Evolutionary conservation across 2,113 vertebrate species (phyloP).

Genomic region (Amblyornis subalaris): DNA sequence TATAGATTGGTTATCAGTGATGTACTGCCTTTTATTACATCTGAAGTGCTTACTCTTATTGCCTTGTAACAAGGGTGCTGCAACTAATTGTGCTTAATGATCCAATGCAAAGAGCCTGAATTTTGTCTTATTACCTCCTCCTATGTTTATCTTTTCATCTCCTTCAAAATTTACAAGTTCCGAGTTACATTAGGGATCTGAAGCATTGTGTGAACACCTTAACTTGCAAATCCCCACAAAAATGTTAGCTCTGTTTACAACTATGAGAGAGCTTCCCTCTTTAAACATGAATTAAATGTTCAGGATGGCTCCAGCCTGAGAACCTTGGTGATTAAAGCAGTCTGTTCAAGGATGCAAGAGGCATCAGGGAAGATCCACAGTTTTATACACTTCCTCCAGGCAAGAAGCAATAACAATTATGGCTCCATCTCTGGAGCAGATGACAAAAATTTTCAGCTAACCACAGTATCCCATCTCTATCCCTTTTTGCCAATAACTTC

Average conservation of each 20-base stretch:
- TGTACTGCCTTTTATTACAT: slow-evolving; percentile 20
- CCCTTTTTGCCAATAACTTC: not conserved
- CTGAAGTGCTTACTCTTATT: slow-evolving; percentile 28
- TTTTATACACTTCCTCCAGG: not conserved
- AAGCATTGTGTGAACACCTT: not conserved
- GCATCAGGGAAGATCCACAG: not conserved
- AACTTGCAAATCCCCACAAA: not conserved
- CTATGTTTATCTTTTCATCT: not conserved
- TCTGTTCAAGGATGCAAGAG: not conserved
- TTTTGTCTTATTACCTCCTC: not conserved
- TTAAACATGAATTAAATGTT: not conserved
- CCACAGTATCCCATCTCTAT: not conserved
- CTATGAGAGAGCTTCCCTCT: not conserved
- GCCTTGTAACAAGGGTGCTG: slow-evolving; percentile 5
- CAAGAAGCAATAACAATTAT: not conserved
- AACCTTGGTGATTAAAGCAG: not conserved
- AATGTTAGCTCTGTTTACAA: not conserved
- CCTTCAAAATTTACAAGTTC: not conserved
- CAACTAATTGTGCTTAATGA: slow-evolving; percentile 51
- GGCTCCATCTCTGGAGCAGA: not conserved
- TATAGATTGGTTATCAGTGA: slow-evolving; percentile 50
- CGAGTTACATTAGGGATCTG: not conserved
- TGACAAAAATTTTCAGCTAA: not conserved
- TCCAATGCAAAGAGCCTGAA: not conserved
- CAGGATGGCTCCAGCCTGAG: not conserved